Evolutionary conservation across 2,113 vertebrate species (phyloP).

Genomic region (Lynx canadensis): DNA sequence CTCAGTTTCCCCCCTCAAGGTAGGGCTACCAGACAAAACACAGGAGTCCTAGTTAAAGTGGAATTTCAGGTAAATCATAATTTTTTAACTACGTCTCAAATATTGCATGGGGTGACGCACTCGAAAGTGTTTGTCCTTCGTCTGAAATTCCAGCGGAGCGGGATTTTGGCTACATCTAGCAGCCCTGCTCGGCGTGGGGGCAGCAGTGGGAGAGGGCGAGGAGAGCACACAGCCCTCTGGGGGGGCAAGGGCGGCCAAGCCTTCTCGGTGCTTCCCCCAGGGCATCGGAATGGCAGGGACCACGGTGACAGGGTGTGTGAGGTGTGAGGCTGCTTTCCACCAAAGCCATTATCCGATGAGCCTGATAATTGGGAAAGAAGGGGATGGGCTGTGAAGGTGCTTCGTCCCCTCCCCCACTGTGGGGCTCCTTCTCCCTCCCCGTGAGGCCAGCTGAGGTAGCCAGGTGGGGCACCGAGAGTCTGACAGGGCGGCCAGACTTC

Average conservation of each 20-base stretch:
- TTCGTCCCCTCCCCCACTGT: not conserved
- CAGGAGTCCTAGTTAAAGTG: not conserved
- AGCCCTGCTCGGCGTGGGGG: not conserved
- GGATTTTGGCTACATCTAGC: not conserved
- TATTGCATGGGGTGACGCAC: not conserved
- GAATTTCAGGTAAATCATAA: slow-evolving; percentile 3
- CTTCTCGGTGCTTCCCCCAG: too few species aligned
- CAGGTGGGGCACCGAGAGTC: not conserved
- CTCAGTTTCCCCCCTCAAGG: not conserved
- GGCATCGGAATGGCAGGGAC: not conserved
- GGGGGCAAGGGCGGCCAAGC: not conserved
- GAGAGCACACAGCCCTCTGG: not conserved
- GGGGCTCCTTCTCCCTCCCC: not conserved
- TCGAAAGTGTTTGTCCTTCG: not conserved
- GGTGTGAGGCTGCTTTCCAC: not conserved
- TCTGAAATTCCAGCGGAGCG: not conserved
- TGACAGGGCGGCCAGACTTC: not conserved
- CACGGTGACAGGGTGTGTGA: not conserved
- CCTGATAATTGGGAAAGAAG: not conserved
- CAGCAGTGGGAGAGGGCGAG: too few species aligned
- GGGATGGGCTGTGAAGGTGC: not conserved
- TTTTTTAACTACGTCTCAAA: not conserved
- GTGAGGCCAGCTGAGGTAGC: not conserved
- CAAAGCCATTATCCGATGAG: not conserved
- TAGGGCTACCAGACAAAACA: not conserved